Conservation (phyloP, 2,113 vertebrate genomes). For the Oncorhynchus gorbuscha region DNA sequence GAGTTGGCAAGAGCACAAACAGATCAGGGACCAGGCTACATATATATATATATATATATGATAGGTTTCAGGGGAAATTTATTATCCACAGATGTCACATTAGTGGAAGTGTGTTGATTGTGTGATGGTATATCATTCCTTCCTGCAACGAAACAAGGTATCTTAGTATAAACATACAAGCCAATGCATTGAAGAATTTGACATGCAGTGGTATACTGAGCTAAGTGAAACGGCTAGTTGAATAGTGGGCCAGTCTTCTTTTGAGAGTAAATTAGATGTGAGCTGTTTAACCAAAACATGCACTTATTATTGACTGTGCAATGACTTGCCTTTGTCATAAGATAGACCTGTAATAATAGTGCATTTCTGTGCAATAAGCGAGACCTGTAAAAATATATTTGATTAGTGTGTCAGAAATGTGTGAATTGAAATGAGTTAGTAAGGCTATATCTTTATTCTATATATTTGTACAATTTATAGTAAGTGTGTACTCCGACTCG, state of each 20-base stretch:
- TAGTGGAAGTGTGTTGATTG: background rate
- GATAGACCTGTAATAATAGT: conserved; percentile 30
- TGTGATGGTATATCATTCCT: conserved; percentile 14
- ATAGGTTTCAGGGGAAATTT: conserved; percentile 28
- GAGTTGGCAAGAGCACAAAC: too few relatives aligned
- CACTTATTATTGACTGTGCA: conserved; percentile 15
- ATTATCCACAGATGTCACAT: conserved; percentile 6
- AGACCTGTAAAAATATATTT: conserved; percentile 50
- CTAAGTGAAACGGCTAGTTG: conserved; percentile 19
- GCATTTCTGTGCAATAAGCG: conserved; percentile 66
- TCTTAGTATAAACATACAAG: conserved; percentile 9
- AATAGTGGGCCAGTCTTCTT: conserved; percentile 6
- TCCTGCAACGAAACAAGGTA: conserved; percentile 19
- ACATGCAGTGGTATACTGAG: background rate
- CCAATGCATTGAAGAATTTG: background rate
- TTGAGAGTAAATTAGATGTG: conserved; percentile 47
- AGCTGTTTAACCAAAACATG: conserved; percentile 62
- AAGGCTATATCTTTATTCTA: conserved; percentile 6
- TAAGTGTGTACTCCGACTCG: background rate
- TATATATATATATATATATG: background rate
- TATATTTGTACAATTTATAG: background rate
- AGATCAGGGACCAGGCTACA: too few relatives aligned
- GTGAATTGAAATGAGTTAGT: conserved; percentile 45
- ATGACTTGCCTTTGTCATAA: conserved; percentile 56
- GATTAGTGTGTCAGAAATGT: conserved; percentile 47